Percentiles rank a stretch among this genome's conserved stretches.
Conservation (phyloP, 2,888 invertebrate species). For the Cephus pygmeus region DNA sequence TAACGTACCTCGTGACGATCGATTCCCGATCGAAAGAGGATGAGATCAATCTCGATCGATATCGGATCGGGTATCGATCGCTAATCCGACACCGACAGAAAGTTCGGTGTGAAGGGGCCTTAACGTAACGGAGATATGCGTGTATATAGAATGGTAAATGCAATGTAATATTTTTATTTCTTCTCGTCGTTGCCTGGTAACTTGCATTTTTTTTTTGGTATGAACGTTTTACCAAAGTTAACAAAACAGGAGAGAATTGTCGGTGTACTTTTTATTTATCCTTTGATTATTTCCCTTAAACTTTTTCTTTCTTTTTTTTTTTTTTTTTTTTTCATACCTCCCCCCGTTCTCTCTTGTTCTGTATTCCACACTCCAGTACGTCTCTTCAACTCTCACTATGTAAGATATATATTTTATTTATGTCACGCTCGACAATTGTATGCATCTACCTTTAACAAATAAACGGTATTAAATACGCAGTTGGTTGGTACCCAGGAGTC, state of each 20-base stretch:
- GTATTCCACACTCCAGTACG: constrained; percentile 27
- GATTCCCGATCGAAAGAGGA: background rate
- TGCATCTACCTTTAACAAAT: constrained; percentile 25
- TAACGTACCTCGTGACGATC: constrained; percentile 1
- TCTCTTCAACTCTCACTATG: constrained; percentile 32
- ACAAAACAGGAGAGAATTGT: constrained; percentile 15
- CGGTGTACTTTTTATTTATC: constrained; percentile 8
- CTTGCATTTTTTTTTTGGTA: constrained; percentile 28
- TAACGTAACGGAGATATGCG: constrained; percentile 8
- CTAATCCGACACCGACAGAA: constrained; percentile 7
- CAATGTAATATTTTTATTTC: background rate
- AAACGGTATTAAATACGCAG: constrained; percentile 17
- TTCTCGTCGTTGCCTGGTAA: background rate
- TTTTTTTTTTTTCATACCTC: constrained; percentile 12
- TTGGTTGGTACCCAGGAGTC: background rate
- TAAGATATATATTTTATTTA: constrained; percentile 51
- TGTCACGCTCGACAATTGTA: constrained; percentile 35
- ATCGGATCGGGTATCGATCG: background rate
- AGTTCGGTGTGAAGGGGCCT: constrained; percentile 16
- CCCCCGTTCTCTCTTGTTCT: constrained; percentile 3
- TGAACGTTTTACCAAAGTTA: constrained; percentile 42
- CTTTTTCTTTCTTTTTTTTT: constrained; percentile 19
- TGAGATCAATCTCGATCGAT: background rate
- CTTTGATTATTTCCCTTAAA: constrained; percentile 21
- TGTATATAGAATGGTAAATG: constrained; percentile 10